These are phyloP conservation scores for Pygathrix nemaeus DNA, from an alignment of 2,113 vertebrate genomes.

Conservation along the genomic window DNA sequence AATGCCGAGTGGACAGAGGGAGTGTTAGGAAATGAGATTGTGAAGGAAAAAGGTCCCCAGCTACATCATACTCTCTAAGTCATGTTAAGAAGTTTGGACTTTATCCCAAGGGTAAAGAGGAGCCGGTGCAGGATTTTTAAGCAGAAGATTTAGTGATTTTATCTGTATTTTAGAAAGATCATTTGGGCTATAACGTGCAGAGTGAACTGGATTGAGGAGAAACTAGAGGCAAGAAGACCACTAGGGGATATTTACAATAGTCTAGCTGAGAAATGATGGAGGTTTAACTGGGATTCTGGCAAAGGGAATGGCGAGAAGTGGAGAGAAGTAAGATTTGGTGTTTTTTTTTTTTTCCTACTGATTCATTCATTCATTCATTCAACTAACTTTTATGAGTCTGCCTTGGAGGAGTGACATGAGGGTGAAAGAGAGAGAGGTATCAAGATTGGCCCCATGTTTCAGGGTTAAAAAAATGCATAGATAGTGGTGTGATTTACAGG, in stretches of 20 bases:
- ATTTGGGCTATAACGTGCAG: neutral
- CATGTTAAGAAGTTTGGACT: neutral
- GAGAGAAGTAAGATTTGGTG: neutral
- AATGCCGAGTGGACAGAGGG: neutral
- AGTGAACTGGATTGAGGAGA: neutral
- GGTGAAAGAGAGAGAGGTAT: neutral
- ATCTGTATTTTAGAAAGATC: neutral
- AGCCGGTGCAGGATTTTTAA: neutral
- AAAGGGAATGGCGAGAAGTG: neutral
- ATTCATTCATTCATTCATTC: neutral
- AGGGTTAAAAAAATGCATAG: neutral
- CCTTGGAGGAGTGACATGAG: neutral
- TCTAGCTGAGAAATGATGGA: neutral
- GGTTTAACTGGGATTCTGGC: neutral
- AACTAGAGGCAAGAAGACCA: neutral
- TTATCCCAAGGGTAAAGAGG: neutral
- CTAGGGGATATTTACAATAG: neutral
- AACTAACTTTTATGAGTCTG: neutral
- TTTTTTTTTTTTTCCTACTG: too few relatives aligned
- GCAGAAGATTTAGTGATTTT: neutral
- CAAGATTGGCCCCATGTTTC: neutral
- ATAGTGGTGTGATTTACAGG: neutral
- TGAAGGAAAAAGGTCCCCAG: neutral
- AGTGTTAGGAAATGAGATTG: neutral
- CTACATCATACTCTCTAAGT: neutral